phyloP scores from a whole-genome alignment of 2,797 vertebrate genomes.

The Oreochromis mossambicus region DNA sequence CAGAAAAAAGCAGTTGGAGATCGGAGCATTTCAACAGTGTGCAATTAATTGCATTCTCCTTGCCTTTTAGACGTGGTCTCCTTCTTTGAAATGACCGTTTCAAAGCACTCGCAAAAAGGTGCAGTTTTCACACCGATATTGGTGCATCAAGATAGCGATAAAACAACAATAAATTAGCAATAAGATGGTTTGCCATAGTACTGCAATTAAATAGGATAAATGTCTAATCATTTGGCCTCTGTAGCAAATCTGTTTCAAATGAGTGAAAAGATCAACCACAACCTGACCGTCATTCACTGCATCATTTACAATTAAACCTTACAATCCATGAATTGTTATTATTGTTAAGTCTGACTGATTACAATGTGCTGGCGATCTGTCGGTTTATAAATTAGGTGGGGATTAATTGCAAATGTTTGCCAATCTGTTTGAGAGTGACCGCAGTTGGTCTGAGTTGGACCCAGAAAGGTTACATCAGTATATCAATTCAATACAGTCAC shows the following conservation, averaged over 20 bases:
- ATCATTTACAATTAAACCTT: not conserved
- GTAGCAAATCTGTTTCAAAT: not conserved
- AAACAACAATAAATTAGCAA: not conserved
- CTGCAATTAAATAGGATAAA: not conserved
- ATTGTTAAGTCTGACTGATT: not conserved
- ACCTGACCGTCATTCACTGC: not conserved
- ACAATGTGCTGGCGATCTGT: not conserved
- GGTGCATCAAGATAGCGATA: not conserved
- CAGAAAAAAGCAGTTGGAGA: fast-evolving
- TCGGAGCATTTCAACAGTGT: not conserved
- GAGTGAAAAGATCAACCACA: not conserved
- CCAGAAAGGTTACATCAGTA: fast-evolving
- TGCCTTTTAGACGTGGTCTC: not conserved
- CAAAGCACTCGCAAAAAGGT: not conserved
- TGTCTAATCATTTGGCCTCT: not conserved
- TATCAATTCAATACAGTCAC: no score
- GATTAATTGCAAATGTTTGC: not conserved
- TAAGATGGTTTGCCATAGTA: not conserved
- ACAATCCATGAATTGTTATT: not conserved
- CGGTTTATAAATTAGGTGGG: not conserved
- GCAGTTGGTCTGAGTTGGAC: not conserved
- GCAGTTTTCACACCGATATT: fast-evolving
- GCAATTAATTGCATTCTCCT: not conserved
- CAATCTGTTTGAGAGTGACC: not conserved
- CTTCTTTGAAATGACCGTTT: no score